A percentile compares a stretch with the other conserved stretches of the same genome.
These are phyloP conservation scores for Lepus townsendii DNA, from an alignment of 2,797 vertebrate species.

Conservation along the genomic window DNA sequence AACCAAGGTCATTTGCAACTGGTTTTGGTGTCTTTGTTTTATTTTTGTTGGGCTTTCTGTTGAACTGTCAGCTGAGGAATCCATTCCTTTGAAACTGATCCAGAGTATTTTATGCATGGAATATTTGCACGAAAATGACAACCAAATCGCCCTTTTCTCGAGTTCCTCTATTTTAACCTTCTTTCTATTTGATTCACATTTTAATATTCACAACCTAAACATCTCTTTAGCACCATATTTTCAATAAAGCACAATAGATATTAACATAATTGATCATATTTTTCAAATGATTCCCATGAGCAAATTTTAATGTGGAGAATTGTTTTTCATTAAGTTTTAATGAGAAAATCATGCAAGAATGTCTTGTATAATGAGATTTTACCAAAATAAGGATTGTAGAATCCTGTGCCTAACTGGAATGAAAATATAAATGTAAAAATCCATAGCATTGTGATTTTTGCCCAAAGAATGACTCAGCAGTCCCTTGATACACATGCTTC, in stretches of 20 bases:
- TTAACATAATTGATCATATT: slow-evolving; percentile 81
- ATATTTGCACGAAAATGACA: background rate
- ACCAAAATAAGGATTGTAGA: slow-evolving; percentile 71
- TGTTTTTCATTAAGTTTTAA: slow-evolving; percentile 81
- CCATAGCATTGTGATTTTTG: slow-evolving; percentile 15
- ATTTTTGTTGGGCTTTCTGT: background rate
- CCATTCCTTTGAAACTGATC: background rate
- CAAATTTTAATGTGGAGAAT: slow-evolving; percentile 59
- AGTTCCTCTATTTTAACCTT: slow-evolving; percentile 38
- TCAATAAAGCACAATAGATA: slow-evolving; percentile 69
- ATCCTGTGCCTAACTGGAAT: slow-evolving; percentile 4
- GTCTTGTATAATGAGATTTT: slow-evolving; percentile 75
- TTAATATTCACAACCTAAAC: slow-evolving; percentile 74
- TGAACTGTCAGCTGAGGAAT: background rate
- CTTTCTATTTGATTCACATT: slow-evolving; percentile 54
- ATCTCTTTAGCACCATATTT: slow-evolving; percentile 77
- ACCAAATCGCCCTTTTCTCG: background rate
- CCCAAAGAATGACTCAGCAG: slow-evolving; percentile 53
- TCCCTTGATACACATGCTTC: background rate
- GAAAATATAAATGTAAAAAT: slow-evolving; percentile 62
- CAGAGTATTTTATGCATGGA: background rate
- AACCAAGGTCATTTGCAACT: slow-evolving; percentile 3
- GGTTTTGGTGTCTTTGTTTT: background rate
- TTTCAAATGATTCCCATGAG: slow-evolving; percentile 80
- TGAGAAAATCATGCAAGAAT: slow-evolving; percentile 77